Evolutionary conservation across 2,113 vertebrate genomes (phyloP).

Genomic region (Camelus dromedarius): DNA sequence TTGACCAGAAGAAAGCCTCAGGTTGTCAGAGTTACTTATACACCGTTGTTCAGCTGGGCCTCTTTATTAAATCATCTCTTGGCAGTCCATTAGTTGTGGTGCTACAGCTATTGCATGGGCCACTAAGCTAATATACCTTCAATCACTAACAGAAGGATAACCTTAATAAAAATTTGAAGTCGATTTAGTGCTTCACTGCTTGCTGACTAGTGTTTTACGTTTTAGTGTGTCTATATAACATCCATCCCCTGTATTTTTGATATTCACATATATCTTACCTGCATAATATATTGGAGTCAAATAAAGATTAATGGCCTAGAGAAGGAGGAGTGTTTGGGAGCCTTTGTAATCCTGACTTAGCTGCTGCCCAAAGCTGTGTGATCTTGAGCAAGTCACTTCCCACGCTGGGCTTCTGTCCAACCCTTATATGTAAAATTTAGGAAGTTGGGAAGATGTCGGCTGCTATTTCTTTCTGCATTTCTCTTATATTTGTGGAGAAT

Average conservation of each 20-base stretch:
- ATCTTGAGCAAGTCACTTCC: constrained; percentile 28
- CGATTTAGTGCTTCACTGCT: constrained; percentile 65
- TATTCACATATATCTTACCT: not conserved
- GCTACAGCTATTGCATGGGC: constrained; percentile 55
- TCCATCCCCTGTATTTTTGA: constrained; percentile 21
- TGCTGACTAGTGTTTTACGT: constrained; percentile 65
- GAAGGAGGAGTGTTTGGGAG: not conserved
- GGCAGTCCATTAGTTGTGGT: constrained; percentile 81
- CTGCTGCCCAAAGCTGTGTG: not conserved
- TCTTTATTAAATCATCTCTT: constrained; percentile 86
- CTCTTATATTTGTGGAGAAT: not conserved
- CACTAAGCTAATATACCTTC: constrained; percentile 77
- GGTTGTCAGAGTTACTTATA: constrained; percentile 82
- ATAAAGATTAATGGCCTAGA: constrained; percentile 41
- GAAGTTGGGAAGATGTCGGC: not conserved
- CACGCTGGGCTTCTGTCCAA: not conserved
- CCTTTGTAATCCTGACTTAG: not conserved
- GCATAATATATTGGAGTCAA: constrained; percentile 24
- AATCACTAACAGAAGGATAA: constrained; percentile 73
- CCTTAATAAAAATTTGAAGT: constrained; percentile 69
- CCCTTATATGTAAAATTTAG: not conserved
- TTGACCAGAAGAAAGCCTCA: constrained; percentile 83
- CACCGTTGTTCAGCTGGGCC: constrained; percentile 75
- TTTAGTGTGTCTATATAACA: constrained; percentile 47
- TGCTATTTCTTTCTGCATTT: not conserved